Conservation (phyloP, 2,797 vertebrate genomes). For the Dallia pectoralis region DNA sequence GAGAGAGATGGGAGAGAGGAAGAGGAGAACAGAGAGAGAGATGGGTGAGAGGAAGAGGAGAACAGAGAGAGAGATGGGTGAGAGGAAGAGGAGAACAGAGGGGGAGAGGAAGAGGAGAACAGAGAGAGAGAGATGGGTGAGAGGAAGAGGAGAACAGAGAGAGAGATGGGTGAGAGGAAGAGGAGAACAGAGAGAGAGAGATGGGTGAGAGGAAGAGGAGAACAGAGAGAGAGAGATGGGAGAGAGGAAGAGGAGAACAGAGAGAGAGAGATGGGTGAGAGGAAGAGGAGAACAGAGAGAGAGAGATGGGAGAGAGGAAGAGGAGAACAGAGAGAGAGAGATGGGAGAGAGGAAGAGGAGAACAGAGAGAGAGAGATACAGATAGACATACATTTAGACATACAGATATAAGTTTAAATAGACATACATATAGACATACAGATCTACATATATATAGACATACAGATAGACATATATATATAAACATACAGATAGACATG, state of each 20-base stretch:
- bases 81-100: conserved; percentile 44
- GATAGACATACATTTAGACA: conserved; percentile 50
- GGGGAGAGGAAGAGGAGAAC: too few species aligned
- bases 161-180: conserved; percentile 67
- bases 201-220: conserved; percentile 57
- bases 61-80: too few species aligned
- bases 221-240: conserved; percentile 51
- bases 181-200: conserved; percentile 53
- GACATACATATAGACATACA: conserved; percentile 28
- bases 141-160: conserved; percentile 46
- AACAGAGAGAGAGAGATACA: conserved; percentile 28
- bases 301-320: conserved; percentile 6
- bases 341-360: conserved; percentile 28
- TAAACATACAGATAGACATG: conserved; percentile 2
- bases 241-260: conserved; percentile 36
- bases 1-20: conserved; percentile 41
- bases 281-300: too few species aligned
- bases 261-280: conserved; percentile 20
- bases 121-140: conserved; percentile 3
- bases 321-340: conserved; percentile 33
- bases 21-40: not conserved
- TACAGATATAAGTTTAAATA: not conserved
- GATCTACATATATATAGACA: conserved; percentile 22
- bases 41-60: conserved; percentile 37
- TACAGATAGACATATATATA: not conserved